Base-by-base conservation (phyloP, 1,140 invertebrate genomes). In the Arion vulgaris region DNA sequence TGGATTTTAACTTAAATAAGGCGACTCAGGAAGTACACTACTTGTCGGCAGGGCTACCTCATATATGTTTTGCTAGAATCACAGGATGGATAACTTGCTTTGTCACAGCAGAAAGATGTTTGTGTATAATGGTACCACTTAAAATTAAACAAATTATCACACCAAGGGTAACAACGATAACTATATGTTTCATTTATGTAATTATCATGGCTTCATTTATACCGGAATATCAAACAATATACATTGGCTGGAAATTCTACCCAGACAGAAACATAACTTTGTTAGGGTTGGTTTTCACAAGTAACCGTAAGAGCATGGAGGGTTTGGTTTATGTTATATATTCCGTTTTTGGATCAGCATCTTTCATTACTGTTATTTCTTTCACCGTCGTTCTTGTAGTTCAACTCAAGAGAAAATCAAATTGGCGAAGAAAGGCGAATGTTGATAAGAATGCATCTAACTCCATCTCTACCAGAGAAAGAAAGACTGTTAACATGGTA, bases 101-200 rank as follows among this genome's bases (percentile, higher is more conserved):
- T 66, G 51, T 80, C 0, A 71, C 62, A 4, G 15, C 38, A 28
- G 71, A 73, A n/a, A 39, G 71, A 73, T 73, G 71, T 73, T 11
- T 73, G 26, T 73, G 71, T 49, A 38, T 73, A 38, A 23, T 19
- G 2, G 39, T 39, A 11, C 71, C 71, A 0, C 28, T 73, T 15
- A 39, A 73, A n/a, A 34, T 73, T 7, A 73, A 32, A 28, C 39
- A 23, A 26, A 39, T 73, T 26, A 15, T 73, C 1, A 39, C 71
- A 23, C 0, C 71, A 0, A 73, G 13, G 23, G 41, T 39, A 1
- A 41, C 38, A 39, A 39, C n/a, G 9, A 11, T 39, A 0, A 11
- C n/a, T 2, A 4, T 39, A 7, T 26, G 2, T 1, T 41, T 19
- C 4, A 39, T 73, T 49, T 73, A 73, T 23, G 0, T 73, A 1